phyloP scores from a whole-genome alignment of 2,888 invertebrate genomes.

The Pogonocherus hispidulus region DNA sequence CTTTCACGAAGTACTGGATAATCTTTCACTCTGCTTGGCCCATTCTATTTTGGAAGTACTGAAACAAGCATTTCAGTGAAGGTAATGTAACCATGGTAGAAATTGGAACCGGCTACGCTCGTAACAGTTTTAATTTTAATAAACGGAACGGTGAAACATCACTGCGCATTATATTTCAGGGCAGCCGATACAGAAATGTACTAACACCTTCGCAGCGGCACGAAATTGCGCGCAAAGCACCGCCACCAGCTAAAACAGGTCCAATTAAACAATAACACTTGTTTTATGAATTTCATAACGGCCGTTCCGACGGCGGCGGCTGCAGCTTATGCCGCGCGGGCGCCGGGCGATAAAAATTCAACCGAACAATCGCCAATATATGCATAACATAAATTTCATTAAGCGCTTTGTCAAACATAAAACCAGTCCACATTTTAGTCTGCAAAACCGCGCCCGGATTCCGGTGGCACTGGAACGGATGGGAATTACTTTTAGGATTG shows the following conservation, averaged over 20 bases:
- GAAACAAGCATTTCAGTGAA: too few relatives aligned
- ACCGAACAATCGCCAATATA: constrained; percentile 17
- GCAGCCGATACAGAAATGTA: not conserved
- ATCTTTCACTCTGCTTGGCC: too few relatives aligned
- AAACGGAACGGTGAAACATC: too few relatives aligned
- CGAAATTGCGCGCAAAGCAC: not conserved
- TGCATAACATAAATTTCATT: constrained; percentile 26
- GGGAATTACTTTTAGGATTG: constrained; percentile 25
- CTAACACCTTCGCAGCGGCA: not conserved
- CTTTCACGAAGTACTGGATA: too few relatives aligned
- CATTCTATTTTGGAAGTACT: too few relatives aligned
- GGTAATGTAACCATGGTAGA: too few relatives aligned
- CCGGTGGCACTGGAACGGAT: constrained; percentile 5
- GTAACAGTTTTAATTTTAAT: too few relatives aligned
- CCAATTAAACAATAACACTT: constrained; percentile 26
- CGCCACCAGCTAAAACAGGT: not conserved
- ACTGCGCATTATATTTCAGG: too few relatives aligned
- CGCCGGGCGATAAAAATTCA: constrained; percentile 18
- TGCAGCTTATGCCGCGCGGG: not conserved
- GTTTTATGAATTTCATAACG: constrained; percentile 11
- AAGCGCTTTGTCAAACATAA: constrained; percentile 22
- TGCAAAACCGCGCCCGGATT: not conserved
- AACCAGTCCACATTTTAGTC: constrained; percentile 16
- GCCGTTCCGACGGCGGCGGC: not conserved
- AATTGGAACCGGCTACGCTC: too few relatives aligned